A percentile compares a stretch with the other conserved stretches of the same genome.
These are phyloP conservation scores for Zeus faber DNA, from an alignment of 2,113 vertebrate genomes.

Conservation along the genomic window DNA sequence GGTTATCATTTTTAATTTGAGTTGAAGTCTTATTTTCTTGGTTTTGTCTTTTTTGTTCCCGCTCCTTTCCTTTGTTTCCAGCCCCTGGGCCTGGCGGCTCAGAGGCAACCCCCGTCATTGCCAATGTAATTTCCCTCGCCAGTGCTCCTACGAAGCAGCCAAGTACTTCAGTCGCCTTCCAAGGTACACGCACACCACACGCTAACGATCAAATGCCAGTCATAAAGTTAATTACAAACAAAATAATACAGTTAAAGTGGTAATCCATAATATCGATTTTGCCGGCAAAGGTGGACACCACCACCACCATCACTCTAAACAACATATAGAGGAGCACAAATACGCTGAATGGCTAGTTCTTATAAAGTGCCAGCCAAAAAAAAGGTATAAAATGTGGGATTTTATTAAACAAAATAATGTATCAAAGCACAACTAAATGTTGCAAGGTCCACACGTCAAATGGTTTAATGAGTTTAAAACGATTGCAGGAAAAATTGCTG, in stretches of 20 bases:
- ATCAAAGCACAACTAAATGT: too few relatives aligned
- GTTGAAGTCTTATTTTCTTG: neutral
- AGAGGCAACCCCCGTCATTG: conserved; percentile 91
- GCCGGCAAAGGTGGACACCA: too few relatives aligned
- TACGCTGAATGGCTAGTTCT: too few relatives aligned
- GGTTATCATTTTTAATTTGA: too few relatives aligned
- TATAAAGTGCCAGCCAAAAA: too few relatives aligned
- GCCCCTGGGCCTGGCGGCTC: neutral
- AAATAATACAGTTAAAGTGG: neutral
- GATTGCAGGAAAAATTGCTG: too few relatives aligned
- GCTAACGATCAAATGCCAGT: neutral
- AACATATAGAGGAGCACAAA: too few relatives aligned
- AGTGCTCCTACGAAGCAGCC: conserved; percentile 78
- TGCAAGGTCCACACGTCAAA: too few relatives aligned
- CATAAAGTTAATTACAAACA: neutral
- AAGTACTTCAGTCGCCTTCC: conserved; percentile 73
- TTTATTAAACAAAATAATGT: too few relatives aligned
- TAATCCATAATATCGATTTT: neutral
- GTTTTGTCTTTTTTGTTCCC: neutral
- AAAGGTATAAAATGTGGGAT: too few relatives aligned
- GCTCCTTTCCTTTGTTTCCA: conserved; percentile 1
- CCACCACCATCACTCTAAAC: too few relatives aligned
- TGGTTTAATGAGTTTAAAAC: too few relatives aligned
- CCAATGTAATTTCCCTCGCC: conserved; percentile 91
- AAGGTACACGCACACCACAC: conserved; percentile 68